Percentiles rank a stretch among this genome's conserved stretches.
phyloP scores from a whole-genome alignment of 1,140 invertebrate genomes.

The Dermatophagoides farinae region DNA sequence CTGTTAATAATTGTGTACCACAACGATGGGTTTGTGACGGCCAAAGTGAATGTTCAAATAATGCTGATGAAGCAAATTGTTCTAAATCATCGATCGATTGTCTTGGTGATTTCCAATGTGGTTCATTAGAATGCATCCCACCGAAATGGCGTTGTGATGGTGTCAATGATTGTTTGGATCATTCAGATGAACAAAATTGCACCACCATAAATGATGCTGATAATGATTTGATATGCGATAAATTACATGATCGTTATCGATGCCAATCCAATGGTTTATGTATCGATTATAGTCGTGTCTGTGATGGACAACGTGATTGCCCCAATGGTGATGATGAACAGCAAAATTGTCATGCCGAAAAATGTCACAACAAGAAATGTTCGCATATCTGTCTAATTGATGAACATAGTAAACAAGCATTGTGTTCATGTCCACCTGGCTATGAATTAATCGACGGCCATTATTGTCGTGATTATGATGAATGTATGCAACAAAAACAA shows the following conservation, averaged over 20 bases:
- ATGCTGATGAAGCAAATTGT: slow-evolving; percentile 25
- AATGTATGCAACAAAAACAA: slow-evolving; percentile 23
- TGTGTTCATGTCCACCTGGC: slow-evolving; percentile 30
- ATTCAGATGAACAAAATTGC: slow-evolving; percentile 23
- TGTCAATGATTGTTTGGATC: slow-evolving; percentile 23
- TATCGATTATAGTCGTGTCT: slow-evolving; percentile 33
- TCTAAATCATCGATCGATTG: slow-evolving; percentile 21
- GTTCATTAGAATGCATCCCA: slow-evolving; percentile 18
- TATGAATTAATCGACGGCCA: slow-evolving; percentile 27
- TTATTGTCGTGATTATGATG: slow-evolving; percentile 20
- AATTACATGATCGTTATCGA: slow-evolving; percentile 22
- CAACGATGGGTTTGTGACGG: slow-evolving; percentile 19
- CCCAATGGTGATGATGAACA: too few species aligned
- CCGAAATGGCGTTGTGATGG: slow-evolving; percentile 23
- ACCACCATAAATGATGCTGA: neutral
- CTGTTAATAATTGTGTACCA: slow-evolving; percentile 13
- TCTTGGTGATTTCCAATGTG: slow-evolving; percentile 16
- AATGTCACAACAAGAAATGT: slow-evolving; percentile 28
- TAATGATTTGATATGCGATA: neutral
- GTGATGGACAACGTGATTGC: too few species aligned
- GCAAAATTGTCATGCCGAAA: slow-evolving; percentile 26
- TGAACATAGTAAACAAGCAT: slow-evolving; percentile 24
- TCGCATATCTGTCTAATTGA: slow-evolving; percentile 29
- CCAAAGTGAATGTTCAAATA: slow-evolving; percentile 27
- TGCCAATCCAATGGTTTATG: slow-evolving; percentile 34